Evolutionary conservation across 2,113 vertebrate genomes (phyloP), one percentile per base, ranked within the genome.

Genomic region (Mirounga angustirostris): DNA sequence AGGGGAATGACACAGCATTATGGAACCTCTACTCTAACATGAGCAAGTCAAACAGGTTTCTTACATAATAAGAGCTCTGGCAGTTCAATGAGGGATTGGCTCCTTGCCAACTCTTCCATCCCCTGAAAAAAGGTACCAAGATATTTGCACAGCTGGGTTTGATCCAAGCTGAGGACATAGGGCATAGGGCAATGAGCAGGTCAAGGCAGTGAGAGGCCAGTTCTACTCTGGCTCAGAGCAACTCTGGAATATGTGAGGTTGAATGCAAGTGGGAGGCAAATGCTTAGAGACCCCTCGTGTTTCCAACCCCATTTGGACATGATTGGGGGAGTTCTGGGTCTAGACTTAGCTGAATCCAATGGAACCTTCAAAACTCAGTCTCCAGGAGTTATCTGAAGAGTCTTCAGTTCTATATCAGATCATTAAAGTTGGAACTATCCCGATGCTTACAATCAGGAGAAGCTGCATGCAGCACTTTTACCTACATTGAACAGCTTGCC

Each of bases 1-100:
- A 84, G 80, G 94, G 84, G 21, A 98, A 89, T 80, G 96, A 97
- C 82, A 97, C 83, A 97, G 97, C 91, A 94, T 89, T 73, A 89
- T 97, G 97, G 97, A 98, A 98, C 2, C 61, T 93, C 46, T 54
- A 58, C 30, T 84, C 59, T 80, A 93, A 63, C 61, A 86, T 8
- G 24, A 98, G 65, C 61, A n/a, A 76, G 98, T 93, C 83, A 97
- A 98, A 96, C 92, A 95, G 85, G 85, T 96, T 97, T 86, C 59
- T 98, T 98, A 97, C 15, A 46, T 97, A 98, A 98, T 11, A 46
- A 73, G 65, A 87, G 40, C 56, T 96, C 86, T 93, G 90, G 90
- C 81, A 94, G 54, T 43, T 90, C n/a, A 97, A 46, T n/a, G 13
- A 78, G 80, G 87, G 59, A 36, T 94, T 92, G 83, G 63, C 33